phyloP scores from a whole-genome alignment of 2,113 vertebrate genomes.

The Alligator mississippiensis region DNA sequence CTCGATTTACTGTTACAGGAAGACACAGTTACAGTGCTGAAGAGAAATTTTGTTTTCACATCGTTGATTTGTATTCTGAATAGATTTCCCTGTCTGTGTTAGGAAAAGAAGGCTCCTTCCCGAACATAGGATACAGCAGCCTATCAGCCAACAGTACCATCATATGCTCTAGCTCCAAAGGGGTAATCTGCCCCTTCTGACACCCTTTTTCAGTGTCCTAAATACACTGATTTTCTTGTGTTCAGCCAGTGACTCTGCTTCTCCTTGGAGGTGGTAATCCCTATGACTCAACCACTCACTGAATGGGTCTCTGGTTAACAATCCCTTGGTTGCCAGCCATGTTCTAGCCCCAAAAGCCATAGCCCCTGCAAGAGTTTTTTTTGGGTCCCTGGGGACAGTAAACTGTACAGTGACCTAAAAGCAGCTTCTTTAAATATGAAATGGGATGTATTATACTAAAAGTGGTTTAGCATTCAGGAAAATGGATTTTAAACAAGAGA shows the following conservation, averaged over 20 bases:
- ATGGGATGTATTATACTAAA: conserved; percentile 31
- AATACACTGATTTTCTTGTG: no score
- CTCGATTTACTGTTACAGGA: background rate
- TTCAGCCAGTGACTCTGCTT: background rate
- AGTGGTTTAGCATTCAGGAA: background rate
- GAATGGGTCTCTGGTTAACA: background rate
- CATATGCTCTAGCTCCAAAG: no score
- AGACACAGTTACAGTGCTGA: background rate
- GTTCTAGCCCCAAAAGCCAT: background rate
- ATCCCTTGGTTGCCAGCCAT: background rate
- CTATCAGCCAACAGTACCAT: background rate
- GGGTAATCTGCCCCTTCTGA: no score
- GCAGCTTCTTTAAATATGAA: conserved; percentile 4
- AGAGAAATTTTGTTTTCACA: fast-evolving
- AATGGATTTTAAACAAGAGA: background rate
- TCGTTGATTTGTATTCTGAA: background rate
- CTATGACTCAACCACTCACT: background rate
- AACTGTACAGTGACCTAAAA: background rate
- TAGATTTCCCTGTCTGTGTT: background rate
- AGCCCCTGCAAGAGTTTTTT: background rate
- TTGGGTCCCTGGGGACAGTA: background rate
- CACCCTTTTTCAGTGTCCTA: no score
- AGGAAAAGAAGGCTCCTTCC: background rate
- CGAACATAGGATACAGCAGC: background rate
- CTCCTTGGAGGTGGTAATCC: background rate